A percentile compares a stretch with the other conserved stretches of the same genome.
These are phyloP conservation scores for Siniperca scherzeri DNA, from an alignment of 2,797 vertebrate genomes.

Conservation along the genomic window DNA sequence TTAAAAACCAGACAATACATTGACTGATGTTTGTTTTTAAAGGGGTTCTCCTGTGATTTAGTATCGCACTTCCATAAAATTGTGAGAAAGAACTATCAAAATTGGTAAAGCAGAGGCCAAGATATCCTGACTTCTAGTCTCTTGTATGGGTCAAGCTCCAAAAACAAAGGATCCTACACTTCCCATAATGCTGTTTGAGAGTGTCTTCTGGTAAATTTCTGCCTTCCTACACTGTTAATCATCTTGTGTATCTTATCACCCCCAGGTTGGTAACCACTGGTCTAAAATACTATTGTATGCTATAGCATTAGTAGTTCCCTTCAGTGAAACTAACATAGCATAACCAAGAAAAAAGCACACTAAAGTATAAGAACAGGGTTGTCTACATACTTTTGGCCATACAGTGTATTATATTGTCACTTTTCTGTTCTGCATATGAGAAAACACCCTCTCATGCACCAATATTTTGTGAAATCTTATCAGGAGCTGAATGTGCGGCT, in stretches of 20 bases:
- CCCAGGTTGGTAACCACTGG: neutral
- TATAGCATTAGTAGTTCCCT: neutral
- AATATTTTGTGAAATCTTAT: conserved; percentile 53
- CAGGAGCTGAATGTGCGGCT: conserved; percentile 30
- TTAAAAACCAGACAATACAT: neutral
- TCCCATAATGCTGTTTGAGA: neutral
- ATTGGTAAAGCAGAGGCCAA: neutral
- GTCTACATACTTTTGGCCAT: neutral
- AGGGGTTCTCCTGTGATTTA: neutral
- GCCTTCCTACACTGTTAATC: neutral
- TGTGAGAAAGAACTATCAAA: neutral
- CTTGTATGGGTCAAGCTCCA: neutral
- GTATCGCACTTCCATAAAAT: neutral
- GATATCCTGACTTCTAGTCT: neutral
- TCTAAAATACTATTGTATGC: neutral
- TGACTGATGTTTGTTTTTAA: neutral
- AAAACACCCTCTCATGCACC: neutral
- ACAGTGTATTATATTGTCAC: neutral
- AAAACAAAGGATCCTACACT: neutral
- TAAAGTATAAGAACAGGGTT: neutral
- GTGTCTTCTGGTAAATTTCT: neutral
- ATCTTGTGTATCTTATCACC: neutral
- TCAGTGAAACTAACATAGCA: neutral
- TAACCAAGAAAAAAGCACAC: neutral
- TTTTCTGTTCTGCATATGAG: neutral